Base-by-base conservation (phyloP, 2,113 vertebrate genomes). In the Saccopteryx leptura region DNA sequence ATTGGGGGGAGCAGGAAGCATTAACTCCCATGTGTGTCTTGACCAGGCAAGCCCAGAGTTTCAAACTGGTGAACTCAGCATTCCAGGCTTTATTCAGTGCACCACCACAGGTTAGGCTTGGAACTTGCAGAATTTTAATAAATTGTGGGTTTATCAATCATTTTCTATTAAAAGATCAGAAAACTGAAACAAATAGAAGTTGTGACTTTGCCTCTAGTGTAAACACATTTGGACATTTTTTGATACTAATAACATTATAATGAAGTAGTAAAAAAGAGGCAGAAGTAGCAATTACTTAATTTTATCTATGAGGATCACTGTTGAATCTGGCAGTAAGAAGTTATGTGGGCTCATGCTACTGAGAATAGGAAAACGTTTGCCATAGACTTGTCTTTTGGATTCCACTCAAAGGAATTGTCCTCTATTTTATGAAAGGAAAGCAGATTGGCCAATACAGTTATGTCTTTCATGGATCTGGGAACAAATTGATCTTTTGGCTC, bases 171-270 rank as follows among this genome's bases (percentile, higher is more conserved):
- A 94, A 79, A 82, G 33, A 14, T 52, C 75, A 28, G 56, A 68
- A 81, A 91, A 60, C 21, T 46, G 65, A 75, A 66, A 72, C 31
- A 92, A 76, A 85, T n/a, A 46, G 24, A 80, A 48, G 7, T 76
- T 93, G 33, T 17, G 33, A 54, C 26, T 83, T 87, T 95, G 15
- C 5, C 26, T 5, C 50, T 52, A 28, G 24, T 85, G 31, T 71
- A 86, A 86, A 69, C 9, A 18, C 86, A 26, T 86, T 86, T 83
- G 10, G 18, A 17, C 76, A 93, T 63, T 86, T 94, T 94, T 72
- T 97, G 31, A 90, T 26, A 85, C n/a, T 78, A 83, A 50, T 39
- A 50, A 88, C 61, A 78, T 60, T n/a, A 48, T 46, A 80, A 31
- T 87, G 21, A 74, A 85, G 10, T 75, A 68, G 10, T 85, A 72